A percentile compares a stretch with the other conserved stretches of the same genome.
Evolutionary conservation across 1,140 invertebrate species (phyloP).

Genomic region (Globodera ellingtonae): DNA sequence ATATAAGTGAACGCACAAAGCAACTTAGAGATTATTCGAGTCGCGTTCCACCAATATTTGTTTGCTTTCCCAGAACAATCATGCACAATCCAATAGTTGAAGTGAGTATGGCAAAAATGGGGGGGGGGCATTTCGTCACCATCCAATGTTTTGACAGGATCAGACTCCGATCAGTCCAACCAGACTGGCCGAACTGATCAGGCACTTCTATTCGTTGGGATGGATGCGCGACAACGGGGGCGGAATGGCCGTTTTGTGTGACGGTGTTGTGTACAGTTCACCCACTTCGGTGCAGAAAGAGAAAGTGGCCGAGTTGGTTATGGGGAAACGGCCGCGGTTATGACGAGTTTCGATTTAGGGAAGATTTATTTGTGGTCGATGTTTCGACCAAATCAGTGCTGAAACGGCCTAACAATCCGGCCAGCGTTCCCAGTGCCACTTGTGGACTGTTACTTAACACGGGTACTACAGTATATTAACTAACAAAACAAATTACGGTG

Average conservation of each 20-base stretch:
- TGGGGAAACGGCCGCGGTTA: not conserved
- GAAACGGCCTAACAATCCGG: conserved; percentile 14
- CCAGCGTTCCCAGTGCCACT: conserved; percentile 18
- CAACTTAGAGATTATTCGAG: too few species aligned
- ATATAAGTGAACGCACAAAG: too few species aligned
- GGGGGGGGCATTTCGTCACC: too few species aligned
- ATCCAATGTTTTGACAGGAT: too few species aligned
- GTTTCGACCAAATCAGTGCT: conserved; percentile 54
- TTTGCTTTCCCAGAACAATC: too few species aligned
- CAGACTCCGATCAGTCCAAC: conserved; percentile 20
- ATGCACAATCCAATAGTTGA: too few species aligned
- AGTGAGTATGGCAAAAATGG: too few species aligned
- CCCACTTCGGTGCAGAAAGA: conserved; percentile 98
- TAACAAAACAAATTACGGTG: too few species aligned
- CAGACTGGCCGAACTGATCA: conserved; percentile 23
- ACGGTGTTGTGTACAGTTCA: conserved; percentile 85
- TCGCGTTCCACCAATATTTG: too few species aligned
- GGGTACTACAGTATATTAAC: not conserved
- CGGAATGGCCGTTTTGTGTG: conserved; percentile 81
- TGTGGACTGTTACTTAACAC: conserved; percentile 55
- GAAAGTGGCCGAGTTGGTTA: conserved; percentile 60
- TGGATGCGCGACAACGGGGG: conserved; percentile 74
- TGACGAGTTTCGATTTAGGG: conserved; percentile 7
- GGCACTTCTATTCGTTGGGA: conserved; percentile 17
- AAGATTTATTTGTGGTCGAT: conserved; percentile 35